Conservation (phyloP, 1,140 invertebrate genomes). For the Proales similis region DNA sequence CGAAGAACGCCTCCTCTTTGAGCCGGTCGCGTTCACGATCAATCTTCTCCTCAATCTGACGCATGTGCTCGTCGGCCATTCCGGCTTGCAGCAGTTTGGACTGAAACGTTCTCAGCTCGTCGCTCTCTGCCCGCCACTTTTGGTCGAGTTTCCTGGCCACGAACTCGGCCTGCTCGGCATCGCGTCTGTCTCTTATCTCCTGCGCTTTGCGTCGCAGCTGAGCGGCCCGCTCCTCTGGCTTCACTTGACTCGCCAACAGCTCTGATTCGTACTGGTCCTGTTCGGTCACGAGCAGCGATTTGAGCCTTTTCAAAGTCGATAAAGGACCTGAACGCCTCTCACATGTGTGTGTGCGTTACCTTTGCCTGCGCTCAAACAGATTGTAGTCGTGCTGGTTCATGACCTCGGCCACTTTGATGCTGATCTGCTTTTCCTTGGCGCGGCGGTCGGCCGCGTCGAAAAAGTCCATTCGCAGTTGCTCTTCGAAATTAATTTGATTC, state of each 20-base stretch:
- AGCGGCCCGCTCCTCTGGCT: conserved; percentile 25
- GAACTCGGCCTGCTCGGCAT: conserved; percentile 29
- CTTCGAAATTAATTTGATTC: conserved; percentile 17
- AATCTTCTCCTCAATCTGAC: conserved; percentile 29
- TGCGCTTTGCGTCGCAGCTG: conserved; percentile 32
- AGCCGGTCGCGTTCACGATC: conserved; percentile 2
- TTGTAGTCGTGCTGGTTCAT: conserved; percentile 34
- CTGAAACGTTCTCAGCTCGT: conserved; percentile 26
- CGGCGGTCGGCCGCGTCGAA: conserved; percentile 8
- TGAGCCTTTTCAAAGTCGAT: conserved; percentile 14
- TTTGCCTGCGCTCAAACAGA: conserved; percentile 23
- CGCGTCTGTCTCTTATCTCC: conserved; percentile 14
- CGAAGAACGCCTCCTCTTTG: conserved; percentile 32
- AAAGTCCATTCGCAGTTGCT: conserved; percentile 30
- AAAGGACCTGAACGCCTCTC: background rate
- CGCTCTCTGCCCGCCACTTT: conserved; percentile 36
- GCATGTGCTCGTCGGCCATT: conserved; percentile 34
- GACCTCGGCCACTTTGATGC: conserved; percentile 21
- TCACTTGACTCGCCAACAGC: background rate
- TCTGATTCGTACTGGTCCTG: conserved; percentile 26
- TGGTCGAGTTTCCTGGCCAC: conserved; percentile 30
- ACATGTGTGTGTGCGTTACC: background rate
- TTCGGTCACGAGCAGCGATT: conserved; percentile 1
- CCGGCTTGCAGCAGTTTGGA: conserved; percentile 31
- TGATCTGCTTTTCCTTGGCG: conserved; percentile 23